Conservation (phyloP, 2,797 vertebrate genomes). For the Urosaurus nigricauda region DNA sequence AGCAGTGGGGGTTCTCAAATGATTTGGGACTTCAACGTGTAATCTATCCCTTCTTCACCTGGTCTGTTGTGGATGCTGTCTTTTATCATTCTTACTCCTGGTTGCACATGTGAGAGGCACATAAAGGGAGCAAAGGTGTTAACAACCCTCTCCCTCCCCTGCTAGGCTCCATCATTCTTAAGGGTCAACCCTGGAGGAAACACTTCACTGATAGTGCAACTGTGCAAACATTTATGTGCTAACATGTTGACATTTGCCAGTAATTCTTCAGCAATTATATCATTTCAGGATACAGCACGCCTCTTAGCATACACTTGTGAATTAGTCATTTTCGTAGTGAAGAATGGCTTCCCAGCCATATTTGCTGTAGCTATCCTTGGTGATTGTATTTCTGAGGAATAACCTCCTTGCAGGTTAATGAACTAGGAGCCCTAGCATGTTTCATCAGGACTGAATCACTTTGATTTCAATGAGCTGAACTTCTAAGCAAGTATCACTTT, state of each 20-base stretch:
- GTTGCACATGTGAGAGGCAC: not conserved
- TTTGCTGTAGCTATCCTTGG: not conserved
- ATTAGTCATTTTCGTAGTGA: not conserved
- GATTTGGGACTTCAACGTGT: not conserved
- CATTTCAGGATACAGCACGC: slow-evolving; percentile 26
- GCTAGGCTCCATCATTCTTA: slow-evolving; percentile 18
- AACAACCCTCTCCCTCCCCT: not conserved
- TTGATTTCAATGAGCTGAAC: not conserved
- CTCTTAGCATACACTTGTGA: slow-evolving; percentile 35
- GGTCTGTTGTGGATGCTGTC: not conserved
- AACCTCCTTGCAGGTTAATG: not conserved
- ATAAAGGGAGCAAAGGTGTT: not conserved
- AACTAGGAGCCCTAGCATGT: not conserved
- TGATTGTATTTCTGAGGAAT: not conserved
- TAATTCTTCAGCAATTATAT: slow-evolving; percentile 20
- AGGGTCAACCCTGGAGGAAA: slow-evolving; percentile 42
- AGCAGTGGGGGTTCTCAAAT: not conserved
- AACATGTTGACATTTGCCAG: slow-evolving; percentile 27
- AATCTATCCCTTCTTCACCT: too few relatives aligned
- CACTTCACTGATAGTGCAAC: slow-evolving; percentile 11
- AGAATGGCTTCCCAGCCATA: not conserved
- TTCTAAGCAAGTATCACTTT: not conserved
- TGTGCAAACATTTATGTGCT: slow-evolving; percentile 19
- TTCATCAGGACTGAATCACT: not conserved
- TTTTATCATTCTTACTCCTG: not conserved